A percentile compares a stretch with the other conserved stretches of the same genome.
These are phyloP conservation scores for Melanotaenia parkinsoni DNA, from an alignment of 2,797 vertebrate species.

Conservation along the genomic window DNA sequence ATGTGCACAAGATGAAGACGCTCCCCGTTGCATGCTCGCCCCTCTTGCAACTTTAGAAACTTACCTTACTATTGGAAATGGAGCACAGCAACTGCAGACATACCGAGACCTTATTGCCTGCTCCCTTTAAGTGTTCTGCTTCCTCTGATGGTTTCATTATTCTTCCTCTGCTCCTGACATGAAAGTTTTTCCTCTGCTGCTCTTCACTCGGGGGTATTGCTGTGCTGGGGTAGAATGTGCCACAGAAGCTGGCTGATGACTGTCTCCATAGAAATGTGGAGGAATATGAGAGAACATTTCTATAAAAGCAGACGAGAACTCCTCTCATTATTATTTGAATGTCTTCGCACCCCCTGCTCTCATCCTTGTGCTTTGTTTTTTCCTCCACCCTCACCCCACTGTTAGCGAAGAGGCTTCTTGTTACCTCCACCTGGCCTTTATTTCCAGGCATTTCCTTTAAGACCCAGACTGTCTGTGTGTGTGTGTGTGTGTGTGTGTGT, in stretches of 20 bases:
- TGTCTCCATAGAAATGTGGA: conserved; percentile 61
- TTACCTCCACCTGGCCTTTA: conserved; percentile 65
- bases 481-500: conserved; percentile 21
- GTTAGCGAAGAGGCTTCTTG: conserved; percentile 13
- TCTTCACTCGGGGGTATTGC: conserved; percentile 57
- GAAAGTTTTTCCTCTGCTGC: conserved; percentile 39
- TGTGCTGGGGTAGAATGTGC: conserved; percentile 52
- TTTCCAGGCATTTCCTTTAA: conserved; percentile 63
- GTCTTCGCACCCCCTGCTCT: conserved; percentile 16
- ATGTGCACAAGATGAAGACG: conserved; percentile 60
- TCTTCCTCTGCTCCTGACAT: conserved; percentile 48
- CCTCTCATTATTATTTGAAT: conserved; percentile 60
- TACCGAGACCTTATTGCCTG: conserved; percentile 16
- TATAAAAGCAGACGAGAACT: conserved; percentile 59
- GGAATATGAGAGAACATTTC: conserved; percentile 36
- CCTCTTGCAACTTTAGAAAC: conserved; percentile 18
- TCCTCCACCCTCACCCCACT: conserved; percentile 16
- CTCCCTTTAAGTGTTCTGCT: conserved; percentile 36
- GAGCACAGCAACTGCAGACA: conserved; percentile 19
- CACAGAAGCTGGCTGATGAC: conserved; percentile 55
- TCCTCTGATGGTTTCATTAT: conserved; percentile 63
- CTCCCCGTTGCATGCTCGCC: background rate
- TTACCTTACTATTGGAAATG: conserved; percentile 28
- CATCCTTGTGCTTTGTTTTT: conserved; percentile 17
- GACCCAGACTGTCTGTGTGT: conserved; percentile 25